These are phyloP conservation scores for Rhynchophorus ferrugineus DNA, from an alignment of 1,140 invertebrate species.

Conservation along the genomic window DNA sequence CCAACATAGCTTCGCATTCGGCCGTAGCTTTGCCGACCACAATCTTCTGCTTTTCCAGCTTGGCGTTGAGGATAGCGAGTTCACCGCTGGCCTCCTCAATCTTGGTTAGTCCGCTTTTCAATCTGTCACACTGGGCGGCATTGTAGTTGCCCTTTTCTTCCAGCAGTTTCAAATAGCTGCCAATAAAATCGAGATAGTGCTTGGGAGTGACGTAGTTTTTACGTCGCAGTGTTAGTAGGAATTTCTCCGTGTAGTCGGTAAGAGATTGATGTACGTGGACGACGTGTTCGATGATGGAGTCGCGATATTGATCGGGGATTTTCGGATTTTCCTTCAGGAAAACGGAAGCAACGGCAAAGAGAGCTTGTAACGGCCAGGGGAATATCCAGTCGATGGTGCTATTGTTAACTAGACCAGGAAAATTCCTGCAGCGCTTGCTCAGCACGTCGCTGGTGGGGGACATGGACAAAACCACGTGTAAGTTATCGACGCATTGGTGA, in stretches of 20 bases:
- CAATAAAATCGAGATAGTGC: slow-evolving; percentile 81
- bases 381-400: slow-evolving; percentile 92
- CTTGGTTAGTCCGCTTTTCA: slow-evolving; percentile 64
- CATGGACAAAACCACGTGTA: slow-evolving; percentile 86
- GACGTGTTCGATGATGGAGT: slow-evolving; percentile 68
- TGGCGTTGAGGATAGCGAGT: slow-evolving; percentile 62
- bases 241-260: slow-evolving; percentile 63
- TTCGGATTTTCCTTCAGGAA: slow-evolving; percentile 55
- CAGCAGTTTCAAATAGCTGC: slow-evolving; percentile 65
- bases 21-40: slow-evolving; percentile 67
- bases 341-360: slow-evolving; percentile 75
- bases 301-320: slow-evolving; percentile 41
- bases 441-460: slow-evolving; percentile 76
- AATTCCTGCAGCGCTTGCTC: slow-evolving; percentile 74
- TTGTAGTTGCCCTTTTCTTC: slow-evolving; percentile 62
- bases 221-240: slow-evolving; percentile 59
- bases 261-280: slow-evolving; percentile 75
- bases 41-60: slow-evolving; percentile 66
- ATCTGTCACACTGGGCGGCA: slow-evolving; percentile 57
- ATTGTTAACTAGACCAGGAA: slow-evolving; percentile 86
- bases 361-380: slow-evolving; percentile 83
- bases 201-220: slow-evolving; percentile 84
- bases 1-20: slow-evolving; percentile 63
- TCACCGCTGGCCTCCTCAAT: slow-evolving; percentile 72
- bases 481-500: slow-evolving; percentile 65